Percentiles rank a stretch among this genome's conserved stretches.
These are phyloP conservation scores for Solenopsis fugax DNA, from an alignment of 1,140 invertebrate species.

Conservation along the genomic window DNA sequence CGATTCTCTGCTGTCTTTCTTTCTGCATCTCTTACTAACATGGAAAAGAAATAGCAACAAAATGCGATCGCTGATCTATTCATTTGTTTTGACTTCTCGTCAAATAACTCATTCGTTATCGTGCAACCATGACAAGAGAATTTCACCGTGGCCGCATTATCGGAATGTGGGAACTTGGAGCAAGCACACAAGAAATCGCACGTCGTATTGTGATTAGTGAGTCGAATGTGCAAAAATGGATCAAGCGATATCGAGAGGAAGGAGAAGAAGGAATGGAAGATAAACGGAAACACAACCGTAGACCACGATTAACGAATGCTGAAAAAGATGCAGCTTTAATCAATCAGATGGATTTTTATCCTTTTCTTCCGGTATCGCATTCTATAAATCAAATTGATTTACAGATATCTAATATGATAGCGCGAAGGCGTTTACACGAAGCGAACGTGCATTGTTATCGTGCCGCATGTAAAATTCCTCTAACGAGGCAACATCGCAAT, in stretches of 20 bases:
- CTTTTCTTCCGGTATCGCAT: background rate
- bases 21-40: no score
- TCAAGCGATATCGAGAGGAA: background rate
- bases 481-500: background rate
- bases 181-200: background rate
- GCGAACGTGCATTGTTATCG: no score
- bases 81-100: no score
- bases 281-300: background rate
- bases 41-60: no score
- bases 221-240: background rate
- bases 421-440: no score
- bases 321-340: background rate
- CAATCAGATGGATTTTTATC: background rate
- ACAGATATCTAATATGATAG: background rate
- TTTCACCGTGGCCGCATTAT: background rate
- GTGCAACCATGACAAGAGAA: background rate
- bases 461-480: no score
- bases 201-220: background rate
- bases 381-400: background rate
- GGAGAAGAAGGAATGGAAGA: background rate
- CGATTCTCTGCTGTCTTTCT: no score
- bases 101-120: no score
- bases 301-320: background rate
- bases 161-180: background rate
- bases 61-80: no score